Base-by-base conservation (phyloP, 2,113 vertebrate species). In the Telmatochromis sp. region DNA sequence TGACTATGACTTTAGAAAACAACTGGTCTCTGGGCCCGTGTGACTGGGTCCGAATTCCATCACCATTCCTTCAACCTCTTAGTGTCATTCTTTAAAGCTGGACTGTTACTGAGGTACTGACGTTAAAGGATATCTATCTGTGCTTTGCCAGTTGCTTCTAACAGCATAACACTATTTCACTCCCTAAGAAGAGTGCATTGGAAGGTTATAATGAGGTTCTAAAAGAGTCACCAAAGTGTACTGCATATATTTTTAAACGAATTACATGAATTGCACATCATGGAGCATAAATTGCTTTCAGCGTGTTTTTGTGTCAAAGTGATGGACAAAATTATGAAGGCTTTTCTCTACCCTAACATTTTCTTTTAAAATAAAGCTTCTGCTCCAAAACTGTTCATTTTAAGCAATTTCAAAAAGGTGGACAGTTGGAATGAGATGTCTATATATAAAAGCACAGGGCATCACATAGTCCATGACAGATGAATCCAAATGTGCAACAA, bases 401-500 rank as follows among this genome's bases (percentile, higher is more conserved):
- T 23, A 54, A 49, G 63, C 68, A 63, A 82, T 91, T 84, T 86
- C 51, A 49, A 81, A 89, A 87, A 90, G 81, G 82, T 80, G 84
- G 84, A 80, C 55, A 40, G 45, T 73, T 90, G 54, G 75, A 86
- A 86, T 92, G 89, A 94, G 89, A 92, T 91, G 86, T 94, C 88
- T 91, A 31, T 91, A 73, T 91, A 92, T 85, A 89, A 93, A 87
- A 86, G 89, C 70, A 37, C 55, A 60, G 15, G 85, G 68, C 81
- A 55, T 88, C 58, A 78, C 54, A 1, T 49, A 86, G 90, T 89
- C 73, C 89, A 9, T 94, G 93, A 95, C 90, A 89, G 95, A 95
- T 94, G 90, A 89, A 86, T 89, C 89, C 86, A 93, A 87, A 65
- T 63, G 87, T 90, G 89, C 82, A 90, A 91, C 90, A 93, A 92